phyloP scores from a whole-genome alignment of 2,888 invertebrate species.

The Agrochola lota region DNA sequence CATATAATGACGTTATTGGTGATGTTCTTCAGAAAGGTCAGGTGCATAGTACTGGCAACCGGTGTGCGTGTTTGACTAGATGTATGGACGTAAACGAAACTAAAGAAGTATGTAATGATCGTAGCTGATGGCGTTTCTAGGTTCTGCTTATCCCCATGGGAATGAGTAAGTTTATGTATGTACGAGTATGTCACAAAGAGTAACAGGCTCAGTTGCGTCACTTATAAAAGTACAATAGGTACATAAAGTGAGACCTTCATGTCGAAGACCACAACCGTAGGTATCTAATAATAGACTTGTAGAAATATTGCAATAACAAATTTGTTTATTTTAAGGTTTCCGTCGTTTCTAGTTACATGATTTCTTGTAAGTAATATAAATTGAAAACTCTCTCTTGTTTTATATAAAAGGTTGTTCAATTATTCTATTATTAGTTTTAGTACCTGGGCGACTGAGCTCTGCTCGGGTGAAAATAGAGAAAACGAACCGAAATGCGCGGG shows the following conservation, averaged over 20 bases:
- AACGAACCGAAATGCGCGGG: no score
- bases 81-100: background rate
- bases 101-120: background rate
- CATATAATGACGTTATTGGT: background rate
- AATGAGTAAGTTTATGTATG: background rate
- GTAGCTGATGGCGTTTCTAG: background rate
- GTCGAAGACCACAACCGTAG: no score
- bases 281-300: background rate
- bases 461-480: no score
- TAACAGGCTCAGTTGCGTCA: background rate
- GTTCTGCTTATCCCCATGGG: background rate
- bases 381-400: conserved; percentile 13
- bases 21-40: background rate
- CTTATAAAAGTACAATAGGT: background rate
- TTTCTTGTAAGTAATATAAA: conserved; percentile 18
- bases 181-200: background rate
- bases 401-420: conserved; percentile 10
- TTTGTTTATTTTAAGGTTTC: conserved; percentile 26
- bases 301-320: conserved; percentile 9
- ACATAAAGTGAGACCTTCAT: background rate
- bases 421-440: conserved; percentile 14
- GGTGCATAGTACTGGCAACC: background rate
- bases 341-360: background rate
- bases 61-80: no score
- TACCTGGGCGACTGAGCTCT: no score